Percentiles rank a stretch among this genome's conserved stretches.
phyloP scores from a whole-genome alignment of 1,140 invertebrate species.

The Drosophila cardini region DNA sequence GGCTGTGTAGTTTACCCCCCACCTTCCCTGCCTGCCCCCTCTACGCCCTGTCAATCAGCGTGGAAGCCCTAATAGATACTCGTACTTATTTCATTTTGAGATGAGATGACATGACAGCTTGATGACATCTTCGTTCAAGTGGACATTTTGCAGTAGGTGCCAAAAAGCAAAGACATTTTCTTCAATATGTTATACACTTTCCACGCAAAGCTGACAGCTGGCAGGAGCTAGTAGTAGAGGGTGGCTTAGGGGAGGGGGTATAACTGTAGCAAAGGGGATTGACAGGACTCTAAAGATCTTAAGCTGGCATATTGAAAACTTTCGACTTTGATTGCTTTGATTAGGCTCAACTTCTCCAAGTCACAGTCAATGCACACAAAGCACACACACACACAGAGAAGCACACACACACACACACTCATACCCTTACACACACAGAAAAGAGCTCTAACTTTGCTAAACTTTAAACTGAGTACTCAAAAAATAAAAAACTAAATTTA shows the following conservation, averaged over 20 bases:
- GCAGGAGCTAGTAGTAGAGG: not conserved
- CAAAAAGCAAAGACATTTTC: slow-evolving; percentile 36
- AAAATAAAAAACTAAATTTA: slow-evolving; percentile 4
- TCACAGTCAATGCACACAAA: not conserved
- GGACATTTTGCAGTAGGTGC: slow-evolving; percentile 59
- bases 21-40: too few species aligned
- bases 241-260: not conserved
- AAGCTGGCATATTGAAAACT: slow-evolving; percentile 29
- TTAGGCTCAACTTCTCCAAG: slow-evolving; percentile 9
- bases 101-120: slow-evolving; percentile 64
- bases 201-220: slow-evolving; percentile 12
- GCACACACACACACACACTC: too few species aligned
- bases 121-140: slow-evolving; percentile 65
- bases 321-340: slow-evolving; percentile 34
- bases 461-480: not conserved
- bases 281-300: slow-evolving; percentile 15
- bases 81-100: slow-evolving; percentile 43
- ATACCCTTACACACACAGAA: too few species aligned
- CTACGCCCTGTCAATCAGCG: not conserved
- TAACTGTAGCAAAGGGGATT: too few species aligned
- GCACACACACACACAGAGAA: too few species aligned
- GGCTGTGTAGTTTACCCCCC: slow-evolving; percentile 1
- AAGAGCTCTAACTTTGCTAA: not conserved
- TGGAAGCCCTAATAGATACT: slow-evolving; percentile 24
- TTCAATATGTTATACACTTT: slow-evolving; percentile 14